A percentile compares a stretch with the other conserved stretches of the same genome.
phyloP scores from a whole-genome alignment of 2,797 vertebrate genomes.

The Peromyscus aztecus region DNA sequence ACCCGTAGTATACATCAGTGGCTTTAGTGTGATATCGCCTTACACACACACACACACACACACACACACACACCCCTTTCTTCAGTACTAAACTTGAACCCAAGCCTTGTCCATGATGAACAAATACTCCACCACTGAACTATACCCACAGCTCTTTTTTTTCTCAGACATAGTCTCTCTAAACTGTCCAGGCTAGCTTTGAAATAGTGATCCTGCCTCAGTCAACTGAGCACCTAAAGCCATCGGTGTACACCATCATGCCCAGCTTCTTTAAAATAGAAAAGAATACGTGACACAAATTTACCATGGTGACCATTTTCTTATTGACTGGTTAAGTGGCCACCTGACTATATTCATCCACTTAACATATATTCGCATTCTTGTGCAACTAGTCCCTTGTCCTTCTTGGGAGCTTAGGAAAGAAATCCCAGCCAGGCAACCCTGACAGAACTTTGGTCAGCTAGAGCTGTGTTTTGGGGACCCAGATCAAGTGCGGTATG shows the following conservation, averaged over 20 bases:
- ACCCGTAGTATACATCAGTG: background rate
- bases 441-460: background rate
- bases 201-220: background rate
- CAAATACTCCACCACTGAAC: background rate
- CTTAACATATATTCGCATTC: background rate
- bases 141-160: background rate
- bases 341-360: background rate
- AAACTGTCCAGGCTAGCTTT: background rate
- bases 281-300: background rate
- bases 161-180: background rate
- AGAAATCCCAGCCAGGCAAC: conserved; percentile 28
- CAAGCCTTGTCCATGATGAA: background rate
- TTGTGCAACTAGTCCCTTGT: background rate
- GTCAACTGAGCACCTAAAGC: background rate
- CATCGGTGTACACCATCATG: background rate
- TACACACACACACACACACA: background rate
- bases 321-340: background rate
- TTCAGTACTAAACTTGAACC: background rate
- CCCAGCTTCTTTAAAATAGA: conserved; percentile 19
- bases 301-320: conserved; percentile 15
- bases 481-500: background rate
- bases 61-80: background rate
- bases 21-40: background rate
- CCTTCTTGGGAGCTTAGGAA: background rate
- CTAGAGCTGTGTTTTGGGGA: background rate